A percentile compares a stretch with the other conserved stretches of the same genome.
phyloP scores from a whole-genome alignment of 2,888 invertebrate species.

The Dryococelus australis region DNA sequence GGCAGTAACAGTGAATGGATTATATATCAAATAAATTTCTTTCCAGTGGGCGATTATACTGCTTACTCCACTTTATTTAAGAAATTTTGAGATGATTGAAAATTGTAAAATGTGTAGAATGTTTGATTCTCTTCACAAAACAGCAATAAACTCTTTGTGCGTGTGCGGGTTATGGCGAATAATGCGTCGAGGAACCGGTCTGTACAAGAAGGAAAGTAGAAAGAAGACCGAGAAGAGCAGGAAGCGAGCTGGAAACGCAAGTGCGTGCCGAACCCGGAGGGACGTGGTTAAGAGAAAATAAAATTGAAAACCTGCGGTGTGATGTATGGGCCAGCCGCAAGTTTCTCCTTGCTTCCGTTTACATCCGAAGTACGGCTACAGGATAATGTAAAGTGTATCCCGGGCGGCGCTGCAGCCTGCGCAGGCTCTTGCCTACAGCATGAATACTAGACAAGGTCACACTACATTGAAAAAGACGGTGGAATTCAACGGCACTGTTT shows the following conservation, averaged over 20 bases:
- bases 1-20: too few relatives aligned
- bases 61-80: too few relatives aligned
- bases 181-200: background rate
- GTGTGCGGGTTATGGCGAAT: background rate
- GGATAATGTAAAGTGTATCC: conserved; percentile 8
- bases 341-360: background rate
- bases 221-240: background rate
- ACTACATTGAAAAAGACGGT: too few relatives aligned
- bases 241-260: background rate
- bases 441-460: background rate
- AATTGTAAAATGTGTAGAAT: too few relatives aligned
- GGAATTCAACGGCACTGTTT: too few relatives aligned
- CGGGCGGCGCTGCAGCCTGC: background rate
- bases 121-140: too few relatives aligned
- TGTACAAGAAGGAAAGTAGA: background rate
- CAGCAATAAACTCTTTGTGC: too few relatives aligned
- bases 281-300: conserved; percentile 5
- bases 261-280: background rate
- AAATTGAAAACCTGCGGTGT: background rate
- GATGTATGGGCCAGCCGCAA: background rate
- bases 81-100: too few relatives aligned
- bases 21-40: too few relatives aligned
- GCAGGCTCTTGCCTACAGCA: background rate
- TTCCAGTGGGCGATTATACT: too few relatives aligned
- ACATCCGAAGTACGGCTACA: background rate